These are phyloP conservation scores for Dermatemys mawii DNA, from an alignment of 2,113 vertebrate species.

Conservation along the genomic window DNA sequence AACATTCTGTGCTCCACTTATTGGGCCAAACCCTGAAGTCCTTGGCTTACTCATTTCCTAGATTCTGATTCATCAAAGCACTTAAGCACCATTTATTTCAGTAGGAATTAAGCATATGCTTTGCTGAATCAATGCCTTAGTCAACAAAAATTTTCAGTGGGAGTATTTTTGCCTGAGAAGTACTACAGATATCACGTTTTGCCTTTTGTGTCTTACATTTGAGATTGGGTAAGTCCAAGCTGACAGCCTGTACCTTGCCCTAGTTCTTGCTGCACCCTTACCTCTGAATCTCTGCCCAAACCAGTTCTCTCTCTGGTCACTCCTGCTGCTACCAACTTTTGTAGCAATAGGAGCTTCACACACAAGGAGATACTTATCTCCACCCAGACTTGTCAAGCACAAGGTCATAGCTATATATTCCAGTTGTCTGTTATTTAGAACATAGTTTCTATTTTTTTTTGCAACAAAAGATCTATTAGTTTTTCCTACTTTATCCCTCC, in stretches of 20 bases:
- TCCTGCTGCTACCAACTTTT: constrained; percentile 39
- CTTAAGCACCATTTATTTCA: constrained; percentile 22
- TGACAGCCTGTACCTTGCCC: background rate
- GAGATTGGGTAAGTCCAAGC: background rate
- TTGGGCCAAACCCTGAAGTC: constrained; percentile 5
- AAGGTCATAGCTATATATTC: constrained; percentile 7
- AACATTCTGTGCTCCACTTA: constrained; percentile 24
- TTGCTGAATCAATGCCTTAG: constrained; percentile 11
- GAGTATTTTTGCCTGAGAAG: background rate
- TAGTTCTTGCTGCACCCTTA: background rate
- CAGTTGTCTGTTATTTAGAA: background rate
- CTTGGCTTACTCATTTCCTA: constrained; percentile 60
- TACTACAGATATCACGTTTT: background rate
- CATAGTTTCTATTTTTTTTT: background rate
- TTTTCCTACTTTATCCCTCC: background rate
- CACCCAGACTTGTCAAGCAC: background rate
- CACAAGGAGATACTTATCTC: constrained; percentile 8
- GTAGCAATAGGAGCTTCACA: constrained; percentile 33
- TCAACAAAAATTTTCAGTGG: constrained; percentile 10
- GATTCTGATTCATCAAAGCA: constrained; percentile 45
- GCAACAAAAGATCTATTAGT: background rate
- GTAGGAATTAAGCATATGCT: background rate
- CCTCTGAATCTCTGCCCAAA: constrained; percentile 45
- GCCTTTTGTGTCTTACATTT: background rate
- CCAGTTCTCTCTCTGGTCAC: constrained; percentile 58